phyloP scores from a whole-genome alignment of 2,888 invertebrate genomes.

The Archips xylosteana region DNA sequence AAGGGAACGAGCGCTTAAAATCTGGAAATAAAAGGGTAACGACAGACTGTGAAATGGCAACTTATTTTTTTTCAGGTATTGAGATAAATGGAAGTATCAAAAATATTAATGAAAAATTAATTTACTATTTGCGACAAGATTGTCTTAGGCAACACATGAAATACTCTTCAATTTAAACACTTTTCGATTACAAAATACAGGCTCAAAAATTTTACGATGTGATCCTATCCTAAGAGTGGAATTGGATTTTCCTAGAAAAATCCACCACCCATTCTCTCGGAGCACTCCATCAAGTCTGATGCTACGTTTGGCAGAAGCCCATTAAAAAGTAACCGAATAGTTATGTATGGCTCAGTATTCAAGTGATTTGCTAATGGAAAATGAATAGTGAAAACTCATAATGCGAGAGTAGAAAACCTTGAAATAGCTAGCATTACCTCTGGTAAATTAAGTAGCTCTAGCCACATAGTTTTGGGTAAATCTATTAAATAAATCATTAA shows the following conservation, averaged over 20 bases:
- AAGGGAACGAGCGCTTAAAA: too few relatives aligned
- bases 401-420: background rate
- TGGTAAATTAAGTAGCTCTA: background rate
- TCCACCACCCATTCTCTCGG: constrained; percentile 1
- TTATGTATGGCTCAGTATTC: background rate
- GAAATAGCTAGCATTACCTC: background rate
- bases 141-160: too few relatives aligned
- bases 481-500: constrained; percentile 19
- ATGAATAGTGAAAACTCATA: background rate
- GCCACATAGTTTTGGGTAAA: background rate
- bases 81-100: too few relatives aligned
- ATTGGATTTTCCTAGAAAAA: constrained; percentile 2
- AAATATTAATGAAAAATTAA: too few relatives aligned
- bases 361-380: background rate
- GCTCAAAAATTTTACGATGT: too few relatives aligned
- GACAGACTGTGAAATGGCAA: too few relatives aligned
- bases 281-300: constrained; percentile 10
- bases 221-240: background rate
- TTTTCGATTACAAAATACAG: too few relatives aligned
- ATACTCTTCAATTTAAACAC: too few relatives aligned
- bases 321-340: background rate
- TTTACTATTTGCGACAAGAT: too few relatives aligned
- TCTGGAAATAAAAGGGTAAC: too few relatives aligned
- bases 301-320: background rate
- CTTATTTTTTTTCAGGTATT: too few relatives aligned